Percentiles rank a stretch among this genome's conserved stretches.
Evolutionary conservation across 2,113 vertebrate species (phyloP).

Genomic region (Callopanchax toddi): DNA sequence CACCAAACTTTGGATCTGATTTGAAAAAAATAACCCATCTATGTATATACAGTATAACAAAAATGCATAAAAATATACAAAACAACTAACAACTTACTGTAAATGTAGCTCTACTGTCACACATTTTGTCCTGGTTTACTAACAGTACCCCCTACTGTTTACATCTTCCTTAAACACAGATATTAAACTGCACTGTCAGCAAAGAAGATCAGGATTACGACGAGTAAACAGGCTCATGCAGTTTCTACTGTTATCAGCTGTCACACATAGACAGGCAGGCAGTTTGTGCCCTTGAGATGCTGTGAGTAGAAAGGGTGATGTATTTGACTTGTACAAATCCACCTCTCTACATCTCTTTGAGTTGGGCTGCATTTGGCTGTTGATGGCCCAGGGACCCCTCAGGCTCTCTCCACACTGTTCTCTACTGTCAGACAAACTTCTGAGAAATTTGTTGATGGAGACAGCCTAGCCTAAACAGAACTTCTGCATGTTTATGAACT

Average conservation of each 20-base stretch:
- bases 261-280: constrained; percentile 54
- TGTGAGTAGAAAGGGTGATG: constrained; percentile 41
- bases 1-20: too few relatives aligned
- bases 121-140: neutral
- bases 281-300: constrained; percentile 63
- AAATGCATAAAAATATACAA: too few relatives aligned
- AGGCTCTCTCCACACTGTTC: constrained; percentile 39
- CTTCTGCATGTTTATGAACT: constrained; percentile 32
- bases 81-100: too few relatives aligned
- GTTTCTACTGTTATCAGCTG: constrained; percentile 66
- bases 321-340: constrained; percentile 47
- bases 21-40: too few relatives aligned
- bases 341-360: constrained; percentile 63
- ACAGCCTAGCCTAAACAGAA: constrained; percentile 39
- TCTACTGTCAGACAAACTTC: constrained; percentile 61
- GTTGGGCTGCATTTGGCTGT: constrained; percentile 47
- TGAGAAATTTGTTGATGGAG: constrained; percentile 51
- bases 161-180: constrained; percentile 32
- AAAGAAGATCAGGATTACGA: constrained; percentile 50
- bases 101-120: neutral
- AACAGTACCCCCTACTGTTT: constrained; percentile 7
- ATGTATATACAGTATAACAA: too few relatives aligned
- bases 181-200: constrained; percentile 66
- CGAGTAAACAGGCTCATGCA: constrained; percentile 48
- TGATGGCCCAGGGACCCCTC: constrained; percentile 54